A percentile compares a stretch with the other conserved stretches of the same genome.
phyloP scores from a whole-genome alignment of 2,888 invertebrate species.

The Lasiommata megera region DNA sequence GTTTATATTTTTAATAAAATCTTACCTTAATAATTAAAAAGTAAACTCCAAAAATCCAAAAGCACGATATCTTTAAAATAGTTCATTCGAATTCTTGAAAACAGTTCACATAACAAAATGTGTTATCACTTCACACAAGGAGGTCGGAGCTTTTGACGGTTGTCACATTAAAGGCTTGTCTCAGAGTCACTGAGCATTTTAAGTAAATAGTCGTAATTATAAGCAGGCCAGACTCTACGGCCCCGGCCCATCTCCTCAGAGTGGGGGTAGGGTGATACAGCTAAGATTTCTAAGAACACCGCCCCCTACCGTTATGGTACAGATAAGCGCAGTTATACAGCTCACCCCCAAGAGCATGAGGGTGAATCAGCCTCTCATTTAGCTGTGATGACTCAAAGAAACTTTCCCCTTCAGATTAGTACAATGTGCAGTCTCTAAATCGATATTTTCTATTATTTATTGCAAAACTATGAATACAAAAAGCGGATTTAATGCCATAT shows the following conservation, averaged over 20 bases:
- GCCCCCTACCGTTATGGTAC: conserved; percentile 25
- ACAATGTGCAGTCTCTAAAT: background rate
- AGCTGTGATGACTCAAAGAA: background rate
- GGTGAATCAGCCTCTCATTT: conserved; percentile 9
- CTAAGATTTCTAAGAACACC: conserved; percentile 28
- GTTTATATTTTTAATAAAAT: too few relatives aligned
- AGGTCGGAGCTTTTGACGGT: conserved; percentile 16
- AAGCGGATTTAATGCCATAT: background rate
- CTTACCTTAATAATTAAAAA: conserved; percentile 4
- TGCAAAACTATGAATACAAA: background rate
- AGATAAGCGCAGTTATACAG: conserved; percentile 16
- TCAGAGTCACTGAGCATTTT: conserved; percentile 36
- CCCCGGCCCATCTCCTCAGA: conserved; percentile 32
- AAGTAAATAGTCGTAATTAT: conserved; percentile 38
- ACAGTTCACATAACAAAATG: background rate
- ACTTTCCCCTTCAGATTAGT: background rate
- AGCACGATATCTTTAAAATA: background rate
- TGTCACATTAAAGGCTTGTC: conserved; percentile 28
- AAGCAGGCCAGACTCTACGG: conserved; percentile 34
- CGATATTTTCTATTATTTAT: background rate
- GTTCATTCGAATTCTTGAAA: background rate
- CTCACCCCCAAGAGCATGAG: conserved; percentile 8
- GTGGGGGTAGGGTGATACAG: conserved; percentile 39
- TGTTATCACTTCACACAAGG: conserved; percentile 12
- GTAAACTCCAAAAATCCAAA: background rate